Evolutionary conservation across 2,113 vertebrate species (phyloP), one percentile per base, ranked within the genome.

Genomic region (Ibidorhyncha struthersii): DNA sequence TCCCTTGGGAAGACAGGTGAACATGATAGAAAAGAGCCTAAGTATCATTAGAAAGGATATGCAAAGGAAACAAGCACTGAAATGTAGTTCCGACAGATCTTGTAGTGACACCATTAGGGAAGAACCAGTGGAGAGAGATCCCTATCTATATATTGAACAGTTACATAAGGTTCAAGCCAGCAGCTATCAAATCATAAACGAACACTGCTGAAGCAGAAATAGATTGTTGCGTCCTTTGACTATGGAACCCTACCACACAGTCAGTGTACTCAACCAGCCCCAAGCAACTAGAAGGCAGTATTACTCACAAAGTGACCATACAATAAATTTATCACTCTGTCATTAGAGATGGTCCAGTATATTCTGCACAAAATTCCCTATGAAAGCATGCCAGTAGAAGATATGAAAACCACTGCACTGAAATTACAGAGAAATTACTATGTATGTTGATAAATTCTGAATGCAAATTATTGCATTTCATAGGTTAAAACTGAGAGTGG

Each of bases 241-340:
- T 15, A 2, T 2, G 29, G 43, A 76, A 18, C 4, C 27, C 52
- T 15, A 52, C 29, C 36, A 47, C 27, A 19, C 20, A 22, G n/a
- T 30, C 40, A 55, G 11, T 0, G 52, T 5, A 76, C 26, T 40
- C 38, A 72, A 27, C 17, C 73, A 87, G 47, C 2, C 43, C 15
- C n/a, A 59, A 67, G 43, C 58, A 83, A 41, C 25, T 2, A 25
- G 55, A 80, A 85, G 49, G 53, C 82, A 89, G 0, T 6, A 15
- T 12, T 9, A 45, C 27, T 29, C 85, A 40, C 0, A 0, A 0
- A 58, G 36, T 77, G 4, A 67, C 8, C 49, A 27, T 0, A 55
- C 1, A 1, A 8, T 47, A 63, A 67, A 65, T 56, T 34, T 14
- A 62, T 14, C 15, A 45, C 4, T 65, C 36, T 47, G 18, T 18